Evolutionary conservation across 23 tunicate species (phyloP), one percentile per base, ranked within the genome.

Genomic region (Styela clava): DNA sequence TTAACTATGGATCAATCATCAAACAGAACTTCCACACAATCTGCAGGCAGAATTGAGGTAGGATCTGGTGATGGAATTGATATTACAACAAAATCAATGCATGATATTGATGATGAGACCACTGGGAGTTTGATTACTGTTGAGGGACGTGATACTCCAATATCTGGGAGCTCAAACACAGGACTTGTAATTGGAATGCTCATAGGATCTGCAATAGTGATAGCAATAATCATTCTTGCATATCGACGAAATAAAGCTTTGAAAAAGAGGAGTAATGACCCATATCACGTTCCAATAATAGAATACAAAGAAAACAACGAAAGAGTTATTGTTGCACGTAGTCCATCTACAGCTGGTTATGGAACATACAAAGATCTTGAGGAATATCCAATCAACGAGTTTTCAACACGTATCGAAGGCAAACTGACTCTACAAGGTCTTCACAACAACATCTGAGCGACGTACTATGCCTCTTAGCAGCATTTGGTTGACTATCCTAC

Each of bases 291-390:
- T 0, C 81, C 81, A 9, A 77, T 77, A 20, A 77, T 77, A 0
- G 81, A 77, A 26, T 77, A 77, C 71, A 77, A 77, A 26, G 81
- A 77, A 44, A 61, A 77, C 25, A 77, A 77, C 25, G 36, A 32
- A 26, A 37, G 71, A 25, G 52, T 77, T 18, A 32, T 61, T 1
- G 0, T 22, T 19, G 35, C 36, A 0, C 56, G 56, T 5, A 44
- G 56, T 44, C 56, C 56, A 44, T 77, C 81, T 51, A 0, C 81
- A 32, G 67, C 29, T 51, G 81, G 81, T 1, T 77, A 77, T 77
- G 81, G 81, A 25, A 77, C 81, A 24, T 77, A 77, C 67, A 51
- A 24, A 37, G 81, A 77, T 77, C 67, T 77, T 22, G 81, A 77
- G 71, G 81, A 77, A 29, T 77, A 35, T 37, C 52, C 37, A 22